phyloP scores from a whole-genome alignment of 1,140 invertebrate species.

The Carposina sasakii region DNA sequence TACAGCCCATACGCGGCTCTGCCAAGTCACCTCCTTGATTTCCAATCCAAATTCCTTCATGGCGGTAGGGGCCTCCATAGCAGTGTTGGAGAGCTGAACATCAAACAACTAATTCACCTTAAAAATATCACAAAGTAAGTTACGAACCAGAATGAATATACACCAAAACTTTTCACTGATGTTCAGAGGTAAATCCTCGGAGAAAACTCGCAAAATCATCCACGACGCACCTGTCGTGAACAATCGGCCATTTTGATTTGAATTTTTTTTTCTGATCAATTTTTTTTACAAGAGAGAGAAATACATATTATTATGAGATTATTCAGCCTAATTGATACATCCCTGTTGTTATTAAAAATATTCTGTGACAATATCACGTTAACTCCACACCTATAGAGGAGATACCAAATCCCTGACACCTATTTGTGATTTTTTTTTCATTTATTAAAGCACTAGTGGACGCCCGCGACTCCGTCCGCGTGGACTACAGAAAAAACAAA shows the following conservation, averaged over 20 bases:
- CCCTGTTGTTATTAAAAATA: too few species aligned
- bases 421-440: too few species aligned
- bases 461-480: too few species aligned
- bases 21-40: slow-evolving; percentile 34
- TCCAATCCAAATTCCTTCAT: neutral
- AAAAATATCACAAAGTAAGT: slow-evolving; percentile 69
- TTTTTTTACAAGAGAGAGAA: too few species aligned
- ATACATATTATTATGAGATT: too few species aligned
- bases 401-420: too few species aligned
- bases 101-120: slow-evolving; percentile 66
- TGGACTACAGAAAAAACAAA: too few species aligned
- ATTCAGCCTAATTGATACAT: too few species aligned
- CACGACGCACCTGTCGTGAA: slow-evolving; percentile 61
- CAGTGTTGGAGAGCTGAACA: slow-evolving; percentile 40
- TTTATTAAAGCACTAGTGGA: too few species aligned
- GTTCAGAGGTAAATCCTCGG: slow-evolving; percentile 50
- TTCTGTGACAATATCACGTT: too few species aligned
- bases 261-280: too few species aligned
- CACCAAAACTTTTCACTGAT: slow-evolving; percentile 64
- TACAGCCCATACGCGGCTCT: slow-evolving; percentile 38
- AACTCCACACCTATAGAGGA: too few species aligned
- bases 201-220: slow-evolving; percentile 47
- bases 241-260: slow-evolving; percentile 65
- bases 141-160: slow-evolving; percentile 65
- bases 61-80: neutral